Evolutionary conservation across 1,140 invertebrate genomes (phyloP).

Genomic region (Hyles euphorbiae): DNA sequence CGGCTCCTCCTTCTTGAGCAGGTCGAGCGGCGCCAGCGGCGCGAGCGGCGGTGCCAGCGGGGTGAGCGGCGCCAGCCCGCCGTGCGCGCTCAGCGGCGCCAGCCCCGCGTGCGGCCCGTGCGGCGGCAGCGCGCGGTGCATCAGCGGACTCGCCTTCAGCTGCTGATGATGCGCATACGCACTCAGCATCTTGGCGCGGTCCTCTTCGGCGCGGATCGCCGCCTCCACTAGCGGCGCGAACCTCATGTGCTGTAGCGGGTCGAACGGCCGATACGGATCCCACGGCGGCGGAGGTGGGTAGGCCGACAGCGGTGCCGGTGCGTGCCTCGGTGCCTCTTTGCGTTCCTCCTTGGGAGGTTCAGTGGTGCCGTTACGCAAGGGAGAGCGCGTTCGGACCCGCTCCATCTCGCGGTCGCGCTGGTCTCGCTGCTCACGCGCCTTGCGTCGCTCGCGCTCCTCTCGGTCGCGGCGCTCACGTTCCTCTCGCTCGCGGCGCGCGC

Average conservation of each 20-base stretch:
- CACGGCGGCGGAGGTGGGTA: slow-evolving; percentile 79
- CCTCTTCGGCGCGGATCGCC: slow-evolving; percentile 83
- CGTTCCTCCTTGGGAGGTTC: slow-evolving; percentile 65
- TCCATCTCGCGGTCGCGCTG: slow-evolving; percentile 70
- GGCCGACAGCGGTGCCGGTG: slow-evolving; percentile 77
- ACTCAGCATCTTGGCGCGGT: slow-evolving; percentile 83
- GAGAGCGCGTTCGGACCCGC: slow-evolving; percentile 80
- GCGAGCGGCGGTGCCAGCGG: slow-evolving; percentile 50
- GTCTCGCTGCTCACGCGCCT: slow-evolving; percentile 41
- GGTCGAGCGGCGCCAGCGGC: slow-evolving; percentile 60
- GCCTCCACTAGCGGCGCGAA: slow-evolving; percentile 85
- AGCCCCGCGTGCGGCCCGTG: slow-evolving; percentile 26
- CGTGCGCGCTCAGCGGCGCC: slow-evolving; percentile 36
- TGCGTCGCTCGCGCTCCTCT: slow-evolving; percentile 73
- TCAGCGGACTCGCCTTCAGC: slow-evolving; percentile 55
- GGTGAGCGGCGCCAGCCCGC: slow-evolving; percentile 44
- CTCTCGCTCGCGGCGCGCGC: slow-evolving; percentile 82
- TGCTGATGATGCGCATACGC: slow-evolving; percentile 78
- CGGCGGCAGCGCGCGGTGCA: slow-evolving; percentile 57
- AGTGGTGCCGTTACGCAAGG: slow-evolving; percentile 80
- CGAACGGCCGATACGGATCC: slow-evolving; percentile 80
- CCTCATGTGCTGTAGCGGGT: slow-evolving; percentile 79
- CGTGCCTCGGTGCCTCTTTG: slow-evolving; percentile 71
- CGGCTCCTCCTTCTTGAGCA: slow-evolving; percentile 74
- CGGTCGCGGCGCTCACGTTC: slow-evolving; percentile 82